phyloP scores from a whole-genome alignment of 2,888 invertebrate genomes.

The Molorchus minor region DNA sequence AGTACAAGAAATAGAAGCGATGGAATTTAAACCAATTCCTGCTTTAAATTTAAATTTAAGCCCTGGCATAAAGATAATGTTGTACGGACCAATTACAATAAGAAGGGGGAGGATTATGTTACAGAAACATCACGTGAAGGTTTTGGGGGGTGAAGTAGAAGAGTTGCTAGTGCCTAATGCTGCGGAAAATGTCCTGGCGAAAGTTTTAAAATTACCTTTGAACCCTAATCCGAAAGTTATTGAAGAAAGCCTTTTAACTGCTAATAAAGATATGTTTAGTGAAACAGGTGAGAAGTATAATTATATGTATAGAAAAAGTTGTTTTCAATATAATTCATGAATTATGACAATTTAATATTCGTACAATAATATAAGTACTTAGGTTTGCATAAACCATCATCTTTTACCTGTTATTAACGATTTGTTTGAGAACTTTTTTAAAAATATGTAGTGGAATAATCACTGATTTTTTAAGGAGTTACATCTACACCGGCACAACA shows the following conservation, averaged over 20 bases:
- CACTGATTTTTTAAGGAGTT: too few relatives aligned
- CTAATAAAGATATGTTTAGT: slow-evolving; percentile 23
- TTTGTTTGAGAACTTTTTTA: too few relatives aligned
- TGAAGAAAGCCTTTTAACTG: slow-evolving; percentile 44
- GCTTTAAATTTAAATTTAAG: slow-evolving; percentile 67
- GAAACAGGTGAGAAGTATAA: slow-evolving; percentile 20
- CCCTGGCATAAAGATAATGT: slow-evolving; percentile 72
- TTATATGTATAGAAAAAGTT: background rate
- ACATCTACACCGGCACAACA: too few relatives aligned
- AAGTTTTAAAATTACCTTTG: slow-evolving; percentile 66
- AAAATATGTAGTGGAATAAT: too few relatives aligned
- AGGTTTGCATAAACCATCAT: too few relatives aligned
- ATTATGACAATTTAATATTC: too few relatives aligned
- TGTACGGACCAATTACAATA: slow-evolving; percentile 77
- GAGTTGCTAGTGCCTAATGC: slow-evolving; percentile 68
- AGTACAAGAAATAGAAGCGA: slow-evolving; percentile 71
- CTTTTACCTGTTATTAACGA: too few relatives aligned
- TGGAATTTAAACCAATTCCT: slow-evolving; percentile 74
- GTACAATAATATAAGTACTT: too few relatives aligned
- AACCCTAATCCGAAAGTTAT: slow-evolving; percentile 61
- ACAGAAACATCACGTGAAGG: slow-evolving; percentile 67
- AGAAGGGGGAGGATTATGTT: slow-evolving; percentile 75
- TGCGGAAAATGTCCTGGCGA: slow-evolving; percentile 69
- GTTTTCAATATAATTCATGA: too few relatives aligned
- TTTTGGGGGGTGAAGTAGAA: slow-evolving; percentile 80